Percentiles rank a stretch among this genome's conserved stretches.
Conservation (phyloP, 2,888 invertebrate species). For the Acanthosepion pharaonis region DNA sequence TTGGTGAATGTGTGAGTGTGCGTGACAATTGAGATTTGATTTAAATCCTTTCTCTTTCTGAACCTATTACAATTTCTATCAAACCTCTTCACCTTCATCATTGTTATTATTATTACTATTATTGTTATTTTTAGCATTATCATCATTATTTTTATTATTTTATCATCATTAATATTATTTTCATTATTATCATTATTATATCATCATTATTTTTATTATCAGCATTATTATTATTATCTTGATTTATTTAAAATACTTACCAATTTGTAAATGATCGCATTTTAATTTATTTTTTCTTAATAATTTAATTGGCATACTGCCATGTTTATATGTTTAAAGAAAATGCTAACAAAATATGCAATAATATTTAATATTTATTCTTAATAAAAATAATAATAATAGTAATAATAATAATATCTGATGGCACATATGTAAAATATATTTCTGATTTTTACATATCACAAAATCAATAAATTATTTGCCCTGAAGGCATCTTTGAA, state of each 20-base stretch:
- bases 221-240: too few species aligned
- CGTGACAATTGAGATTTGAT: not conserved
- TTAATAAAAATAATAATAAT: too few species aligned
- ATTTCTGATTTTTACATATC: conserved; percentile 15
- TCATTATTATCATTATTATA: too few species aligned
- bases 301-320: not conserved
- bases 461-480: not conserved
- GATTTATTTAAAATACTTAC: not conserved
- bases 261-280: not conserved
- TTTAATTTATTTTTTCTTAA: not conserved
- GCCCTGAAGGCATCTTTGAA: not conserved
- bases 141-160: too few species aligned
- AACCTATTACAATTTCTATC: too few species aligned
- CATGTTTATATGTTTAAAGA: not conserved
- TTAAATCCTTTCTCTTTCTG: not conserved
- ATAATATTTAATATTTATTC: not conserved
- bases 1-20: not conserved
- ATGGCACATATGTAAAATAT: not conserved
- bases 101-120: too few species aligned
- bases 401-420: not conserved
- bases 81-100: too few species aligned
- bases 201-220: too few species aligned
- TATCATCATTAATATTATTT: too few species aligned
- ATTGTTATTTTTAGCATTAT: too few species aligned
- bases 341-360: not conserved